Conservation (phyloP, 2,797 vertebrate genomes). For the Notoglanidium macrostoma region DNA sequence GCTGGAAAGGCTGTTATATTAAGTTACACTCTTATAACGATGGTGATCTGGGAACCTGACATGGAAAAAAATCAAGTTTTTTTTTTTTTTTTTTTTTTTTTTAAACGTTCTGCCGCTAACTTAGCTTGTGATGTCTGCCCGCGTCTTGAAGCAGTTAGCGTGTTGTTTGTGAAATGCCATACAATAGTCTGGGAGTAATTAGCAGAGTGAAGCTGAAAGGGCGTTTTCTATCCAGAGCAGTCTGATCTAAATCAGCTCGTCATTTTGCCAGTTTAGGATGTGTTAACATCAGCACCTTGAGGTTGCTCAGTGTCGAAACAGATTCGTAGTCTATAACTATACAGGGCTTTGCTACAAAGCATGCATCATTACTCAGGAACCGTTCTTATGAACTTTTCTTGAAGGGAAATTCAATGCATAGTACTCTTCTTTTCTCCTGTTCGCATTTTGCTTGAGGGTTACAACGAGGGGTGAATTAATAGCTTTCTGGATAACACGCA, state of each 20-base stretch:
- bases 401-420: conserved; percentile 22
- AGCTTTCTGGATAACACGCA: background rate
- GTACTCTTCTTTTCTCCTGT: conserved; percentile 9
- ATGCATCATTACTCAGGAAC: conserved; percentile 28
- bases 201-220: conserved; percentile 27
- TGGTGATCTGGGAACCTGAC: background rate
- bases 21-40: background rate
- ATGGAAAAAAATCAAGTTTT: background rate
- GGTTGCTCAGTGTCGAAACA: conserved; percentile 1
- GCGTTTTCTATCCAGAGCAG: conserved; percentile 29
- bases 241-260: conserved; percentile 30
- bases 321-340: conserved; percentile 10
- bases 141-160: conserved; percentile 42
- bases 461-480: background rate
- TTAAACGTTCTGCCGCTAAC: background rate
- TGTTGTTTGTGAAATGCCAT: conserved; percentile 46
- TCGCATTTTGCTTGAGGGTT: background rate
- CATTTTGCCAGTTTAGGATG: conserved; percentile 31
- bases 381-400: background rate
- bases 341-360: conserved; percentile 11
- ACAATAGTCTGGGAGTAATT: conserved; percentile 46
- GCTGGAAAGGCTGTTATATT: background rate
- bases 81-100: background rate
- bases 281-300: conserved; percentile 40
- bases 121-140: conserved; percentile 13